Percentiles rank a stretch among this genome's conserved stretches.
These are phyloP conservation scores for Chloroclysta siterata DNA, from an alignment of 2,888 invertebrate species.

Conservation along the genomic window DNA sequence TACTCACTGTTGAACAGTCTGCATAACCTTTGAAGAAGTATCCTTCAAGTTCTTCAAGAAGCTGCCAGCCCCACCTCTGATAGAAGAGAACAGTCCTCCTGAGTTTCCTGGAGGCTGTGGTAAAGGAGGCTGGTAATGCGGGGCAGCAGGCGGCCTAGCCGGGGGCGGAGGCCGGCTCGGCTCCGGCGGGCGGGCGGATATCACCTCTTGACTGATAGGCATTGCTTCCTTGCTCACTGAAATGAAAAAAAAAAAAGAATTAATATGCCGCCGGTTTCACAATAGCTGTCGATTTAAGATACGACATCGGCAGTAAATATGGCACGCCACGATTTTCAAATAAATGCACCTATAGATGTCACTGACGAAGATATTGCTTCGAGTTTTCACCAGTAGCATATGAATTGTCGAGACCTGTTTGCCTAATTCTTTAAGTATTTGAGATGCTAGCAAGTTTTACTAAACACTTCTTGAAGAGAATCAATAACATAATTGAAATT, in stretches of 20 bases:
- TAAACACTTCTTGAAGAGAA: background rate
- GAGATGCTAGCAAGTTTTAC: background rate
- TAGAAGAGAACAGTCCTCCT: conserved; percentile 91
- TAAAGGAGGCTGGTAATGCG: conserved; percentile 61
- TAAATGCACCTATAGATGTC: background rate
- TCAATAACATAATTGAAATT: background rate
- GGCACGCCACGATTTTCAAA: background rate
- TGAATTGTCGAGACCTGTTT: conserved; percentile 1
- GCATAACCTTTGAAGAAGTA: conserved; percentile 98
- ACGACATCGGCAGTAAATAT: conserved; percentile 8
- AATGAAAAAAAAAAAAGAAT: conserved; percentile 46
- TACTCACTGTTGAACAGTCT: conserved; percentile 95
- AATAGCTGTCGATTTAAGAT: background rate
- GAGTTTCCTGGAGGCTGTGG: conserved; percentile 60
- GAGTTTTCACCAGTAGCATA: conserved; percentile 2
- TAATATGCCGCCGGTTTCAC: background rate
- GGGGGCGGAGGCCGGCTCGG: conserved; percentile 67
- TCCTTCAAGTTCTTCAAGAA: conserved; percentile 97
- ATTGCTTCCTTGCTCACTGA: conserved; percentile 65
- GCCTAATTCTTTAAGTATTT: background rate
- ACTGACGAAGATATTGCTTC: background rate
- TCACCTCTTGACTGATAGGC: conserved; percentile 56
- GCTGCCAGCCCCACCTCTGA: conserved; percentile 96
- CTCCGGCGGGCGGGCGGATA: conserved; percentile 67
- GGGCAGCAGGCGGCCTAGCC: conserved; percentile 62